phyloP scores from a whole-genome alignment of 2,113 vertebrate species.

The Pseudorectes ferrugineus region DNA sequence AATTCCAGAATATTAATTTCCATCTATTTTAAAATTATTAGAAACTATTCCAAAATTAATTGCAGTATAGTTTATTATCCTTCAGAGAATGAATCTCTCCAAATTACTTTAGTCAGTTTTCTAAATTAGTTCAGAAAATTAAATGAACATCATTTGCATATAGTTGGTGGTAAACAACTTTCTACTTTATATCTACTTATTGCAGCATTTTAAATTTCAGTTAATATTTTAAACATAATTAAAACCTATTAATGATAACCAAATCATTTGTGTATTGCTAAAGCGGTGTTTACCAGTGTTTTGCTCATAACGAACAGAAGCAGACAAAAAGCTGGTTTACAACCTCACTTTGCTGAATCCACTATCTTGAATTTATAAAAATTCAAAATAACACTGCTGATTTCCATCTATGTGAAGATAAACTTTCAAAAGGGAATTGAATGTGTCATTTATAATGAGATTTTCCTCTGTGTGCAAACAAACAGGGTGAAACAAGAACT shows the following conservation, averaged over 20 bases:
- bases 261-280: background rate
- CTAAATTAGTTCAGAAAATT: background rate
- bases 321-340: background rate
- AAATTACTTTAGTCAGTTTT: background rate
- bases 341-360: background rate
- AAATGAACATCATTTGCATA: background rate
- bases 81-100: background rate
- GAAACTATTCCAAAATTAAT: background rate
- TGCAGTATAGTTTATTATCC: background rate
- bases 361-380: background rate
- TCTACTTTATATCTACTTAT: background rate
- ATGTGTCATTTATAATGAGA: background rate
- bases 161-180: background rate
- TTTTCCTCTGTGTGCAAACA: background rate
- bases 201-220: background rate
- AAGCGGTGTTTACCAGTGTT: background rate
- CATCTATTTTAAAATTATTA: conserved; percentile 39
- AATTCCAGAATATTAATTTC: conserved; percentile 41
- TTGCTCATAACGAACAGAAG: background rate
- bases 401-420: background rate
- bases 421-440: background rate
- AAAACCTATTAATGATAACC: background rate
- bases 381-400: background rate
- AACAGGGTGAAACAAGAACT: background rate
- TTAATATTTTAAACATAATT: background rate